Evolutionary conservation across 2,888 invertebrate species (phyloP).

Genomic region (Habrosyne pyritoides): DNA sequence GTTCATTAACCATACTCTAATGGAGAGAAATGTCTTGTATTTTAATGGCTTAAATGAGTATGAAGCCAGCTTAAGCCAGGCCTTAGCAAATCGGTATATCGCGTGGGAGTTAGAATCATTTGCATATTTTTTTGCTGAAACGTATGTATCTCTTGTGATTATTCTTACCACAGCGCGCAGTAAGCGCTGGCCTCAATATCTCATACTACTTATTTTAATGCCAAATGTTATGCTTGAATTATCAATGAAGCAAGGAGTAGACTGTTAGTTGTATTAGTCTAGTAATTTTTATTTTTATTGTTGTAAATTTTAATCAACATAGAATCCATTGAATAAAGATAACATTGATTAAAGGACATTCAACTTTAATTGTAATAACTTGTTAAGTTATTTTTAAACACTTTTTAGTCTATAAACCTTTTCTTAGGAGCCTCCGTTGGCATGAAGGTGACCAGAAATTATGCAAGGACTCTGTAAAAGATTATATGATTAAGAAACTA

Average conservation of each 20-base stretch:
- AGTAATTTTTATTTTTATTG: too few species aligned
- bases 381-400: too few species aligned
- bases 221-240: neutral
- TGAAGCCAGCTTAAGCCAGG: constrained; percentile 21
- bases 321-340: too few species aligned
- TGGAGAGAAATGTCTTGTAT: constrained; percentile 26
- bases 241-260: neutral
- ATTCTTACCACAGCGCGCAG: neutral
- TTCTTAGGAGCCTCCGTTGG: too few species aligned
- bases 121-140: constrained; percentile 53
- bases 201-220: neutral
- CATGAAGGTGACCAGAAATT: too few species aligned
- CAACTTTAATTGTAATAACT: too few species aligned
- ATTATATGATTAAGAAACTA: too few species aligned
- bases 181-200: neutral
- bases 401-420: too few species aligned
- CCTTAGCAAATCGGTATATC: constrained; percentile 24
- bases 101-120: constrained; percentile 58
- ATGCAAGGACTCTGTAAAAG: too few species aligned
- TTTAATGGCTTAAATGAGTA: constrained; percentile 30
- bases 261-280: too few species aligned
- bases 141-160: constrained; percentile 29
- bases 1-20: constrained; percentile 39
- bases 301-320: too few species aligned
- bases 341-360: too few species aligned